A percentile compares a stretch with the other conserved stretches of the same genome.
phyloP scores from a whole-genome alignment of 2,888 invertebrate genomes.

The Aquatica leii region DNA sequence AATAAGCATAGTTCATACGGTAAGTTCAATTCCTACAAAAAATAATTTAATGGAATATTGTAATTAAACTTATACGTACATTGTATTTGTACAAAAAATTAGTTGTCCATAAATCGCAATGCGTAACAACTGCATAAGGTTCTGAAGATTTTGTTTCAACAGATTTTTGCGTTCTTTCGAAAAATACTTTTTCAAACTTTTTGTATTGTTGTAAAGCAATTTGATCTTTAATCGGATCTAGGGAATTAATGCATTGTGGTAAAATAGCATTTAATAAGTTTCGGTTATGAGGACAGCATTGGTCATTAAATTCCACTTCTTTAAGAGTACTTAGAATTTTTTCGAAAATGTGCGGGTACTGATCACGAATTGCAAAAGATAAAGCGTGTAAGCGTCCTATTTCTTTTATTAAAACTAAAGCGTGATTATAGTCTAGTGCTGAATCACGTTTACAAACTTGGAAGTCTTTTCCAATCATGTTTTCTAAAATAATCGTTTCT shows the following conservation, averaged over 20 bases:
- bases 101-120: neutral
- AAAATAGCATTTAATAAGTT: neutral
- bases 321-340: conserved; percentile 31
- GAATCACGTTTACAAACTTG: neutral
- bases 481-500: conserved; percentile 17
- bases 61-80: neutral
- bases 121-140: neutral
- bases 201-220: conserved; percentile 28
- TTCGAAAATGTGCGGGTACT: conserved; percentile 17
- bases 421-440: conserved; percentile 6
- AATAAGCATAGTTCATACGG: conserved; percentile 29
- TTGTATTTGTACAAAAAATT: neutral
- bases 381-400: conserved; percentile 24
- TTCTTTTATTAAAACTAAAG: conserved; percentile 4
- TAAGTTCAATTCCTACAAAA: too few species aligned
- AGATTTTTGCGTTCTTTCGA: conserved; percentile 31
- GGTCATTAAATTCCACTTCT: conserved; percentile 38
- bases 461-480: conserved; percentile 17
- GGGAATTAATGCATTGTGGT: neutral
- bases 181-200: too few species aligned
- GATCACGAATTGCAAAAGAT: conserved; percentile 24
- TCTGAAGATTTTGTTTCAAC: neutral
- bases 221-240: neutral
- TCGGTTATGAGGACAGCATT: too few species aligned
- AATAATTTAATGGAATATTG: too few species aligned